Conservation (phyloP, 2,888 invertebrate genomes). For the Spodoptera exigua region DNA sequence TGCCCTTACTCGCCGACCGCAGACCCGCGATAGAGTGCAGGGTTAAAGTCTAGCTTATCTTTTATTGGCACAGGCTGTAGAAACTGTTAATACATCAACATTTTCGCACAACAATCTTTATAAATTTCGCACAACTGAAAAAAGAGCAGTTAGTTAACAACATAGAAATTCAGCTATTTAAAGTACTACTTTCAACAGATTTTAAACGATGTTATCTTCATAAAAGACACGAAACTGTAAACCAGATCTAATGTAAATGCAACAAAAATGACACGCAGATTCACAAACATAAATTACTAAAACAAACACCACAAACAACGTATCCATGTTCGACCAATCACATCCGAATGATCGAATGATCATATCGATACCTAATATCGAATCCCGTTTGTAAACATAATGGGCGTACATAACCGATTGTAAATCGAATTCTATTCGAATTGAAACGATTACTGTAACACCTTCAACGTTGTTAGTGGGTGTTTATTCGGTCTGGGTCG, state of each 20-base stretch:
- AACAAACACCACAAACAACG: slow-evolving; percentile 40
- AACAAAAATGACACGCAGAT: slow-evolving; percentile 31
- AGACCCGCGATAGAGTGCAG: too few species aligned
- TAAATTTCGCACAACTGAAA: too few species aligned
- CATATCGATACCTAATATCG: slow-evolving; percentile 47
- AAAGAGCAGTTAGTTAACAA: too few species aligned
- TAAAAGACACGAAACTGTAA: slow-evolving; percentile 18
- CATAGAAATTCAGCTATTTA: too few species aligned
- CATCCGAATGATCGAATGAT: slow-evolving; percentile 45
- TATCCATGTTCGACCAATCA: slow-evolving; percentile 54
- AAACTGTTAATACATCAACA: too few species aligned
- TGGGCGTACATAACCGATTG: slow-evolving; percentile 68
- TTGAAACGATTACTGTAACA: slow-evolving; percentile 77
- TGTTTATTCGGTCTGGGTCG: slow-evolving; percentile 79
- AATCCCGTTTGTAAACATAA: slow-evolving; percentile 62
- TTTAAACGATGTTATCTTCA: too few species aligned
- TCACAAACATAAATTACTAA: slow-evolving; percentile 45
- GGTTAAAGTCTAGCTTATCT: too few species aligned
- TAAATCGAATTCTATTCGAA: slow-evolving; percentile 72
- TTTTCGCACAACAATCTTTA: too few species aligned
- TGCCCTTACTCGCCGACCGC: too few species aligned
- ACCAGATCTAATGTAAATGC: slow-evolving; percentile 12
- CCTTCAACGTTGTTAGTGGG: slow-evolving; percentile 78
- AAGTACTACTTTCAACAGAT: too few species aligned
- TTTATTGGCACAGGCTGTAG: too few species aligned